Evolutionary conservation across 2,888 invertebrate genomes (phyloP).

Genomic region (Lasioglossum villosulum): DNA sequence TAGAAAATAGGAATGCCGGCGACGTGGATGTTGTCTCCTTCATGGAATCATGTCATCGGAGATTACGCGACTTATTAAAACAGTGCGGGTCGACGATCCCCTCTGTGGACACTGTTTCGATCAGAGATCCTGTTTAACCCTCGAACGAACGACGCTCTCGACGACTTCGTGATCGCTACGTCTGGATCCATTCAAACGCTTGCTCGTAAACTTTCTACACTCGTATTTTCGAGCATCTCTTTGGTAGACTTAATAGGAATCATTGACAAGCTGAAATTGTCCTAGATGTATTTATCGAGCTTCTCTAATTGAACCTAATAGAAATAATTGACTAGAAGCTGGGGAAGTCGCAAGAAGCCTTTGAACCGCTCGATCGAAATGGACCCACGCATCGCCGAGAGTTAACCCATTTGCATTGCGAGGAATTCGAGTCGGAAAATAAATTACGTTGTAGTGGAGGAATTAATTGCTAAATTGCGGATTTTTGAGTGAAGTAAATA

Average conservation of each 20-base stretch:
- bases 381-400: not conserved
- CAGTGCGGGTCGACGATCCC: conserved; percentile 1
- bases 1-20: not conserved
- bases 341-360: not conserved
- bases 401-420: conserved; percentile 2
- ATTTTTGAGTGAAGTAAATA: accelerated
- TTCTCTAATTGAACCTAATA: conserved; percentile 1
- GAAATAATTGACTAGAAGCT: conserved; percentile 7
- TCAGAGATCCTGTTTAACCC: not conserved
- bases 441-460: not conserved
- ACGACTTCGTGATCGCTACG: not conserved
- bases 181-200: not conserved
- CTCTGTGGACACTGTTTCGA: not conserved
- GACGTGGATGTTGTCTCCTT: not conserved
- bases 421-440: not conserved
- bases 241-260: not conserved
- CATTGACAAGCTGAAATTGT: not conserved
- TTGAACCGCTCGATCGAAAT: not conserved
- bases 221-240: not conserved
- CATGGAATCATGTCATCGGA: not conserved
- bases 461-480: not conserved
- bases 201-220: not conserved
- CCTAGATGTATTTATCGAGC: conserved; percentile 1
- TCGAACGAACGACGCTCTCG: not conserved
- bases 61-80: conserved; percentile 1